Evolutionary conservation across 2,113 vertebrate species (phyloP), one percentile per base, ranked within the genome.

Genomic region (Calcarius ornatus): DNA sequence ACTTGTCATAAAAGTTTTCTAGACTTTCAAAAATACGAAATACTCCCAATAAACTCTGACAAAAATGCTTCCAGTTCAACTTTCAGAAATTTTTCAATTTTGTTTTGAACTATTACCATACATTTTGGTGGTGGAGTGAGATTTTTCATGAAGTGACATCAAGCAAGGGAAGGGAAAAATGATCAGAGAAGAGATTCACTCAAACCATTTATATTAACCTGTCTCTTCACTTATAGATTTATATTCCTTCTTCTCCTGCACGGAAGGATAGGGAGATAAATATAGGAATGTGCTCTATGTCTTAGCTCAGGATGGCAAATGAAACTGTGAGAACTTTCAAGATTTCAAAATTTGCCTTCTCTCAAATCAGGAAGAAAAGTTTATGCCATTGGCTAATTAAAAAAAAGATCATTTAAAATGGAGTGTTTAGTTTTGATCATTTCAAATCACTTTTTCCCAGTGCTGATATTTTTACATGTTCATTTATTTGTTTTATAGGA

Each of bases 1-100:
- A 54, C 97, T 97, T 98, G 98, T 98, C 98, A 98, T 27, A 93
- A 97, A 98, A 98, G 95, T 98, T 98, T 98, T 91, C 95, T 69
- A 96, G 98, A 98, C 97, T 97, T 98, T 98, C 85, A 89, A 90
- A 93, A 96, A 93, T 78, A 98, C 63, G 51, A 97, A 97, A 97
- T 88, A 86, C 95, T 96, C 97, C 96, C 90, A 97, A 98, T 97
- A 98, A 97, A 97, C 96, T 97, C 92, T 95, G 97, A 97, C 94
- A 95, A 98, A 98, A 98, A 97, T 69, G 90, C 94, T 97, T 98
- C 97, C 95, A 96, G 97, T 96, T 97, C 96, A 97, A 98, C 97
- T 98, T 98, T 51, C 47, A 90, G 96, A 98, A 98, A 97, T 98
- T 97, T 98, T 98, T 98, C 97, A 97, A 96, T 98, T 97, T 96